These are phyloP conservation scores for Bombus polaris DNA, from an alignment of 1,140 invertebrate species.

Conservation along the genomic window DNA sequence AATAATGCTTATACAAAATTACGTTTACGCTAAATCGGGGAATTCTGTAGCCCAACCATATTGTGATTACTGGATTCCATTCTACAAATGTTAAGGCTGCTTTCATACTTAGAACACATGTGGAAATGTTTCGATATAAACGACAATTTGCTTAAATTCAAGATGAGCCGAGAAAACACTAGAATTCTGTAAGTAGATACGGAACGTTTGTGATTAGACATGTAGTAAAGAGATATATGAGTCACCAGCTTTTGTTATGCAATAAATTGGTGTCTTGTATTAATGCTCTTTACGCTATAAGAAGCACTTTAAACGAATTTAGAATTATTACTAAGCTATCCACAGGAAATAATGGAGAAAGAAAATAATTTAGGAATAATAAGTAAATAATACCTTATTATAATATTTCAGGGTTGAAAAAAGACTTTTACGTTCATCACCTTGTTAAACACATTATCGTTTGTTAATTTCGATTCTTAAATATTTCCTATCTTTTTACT, in stretches of 20 bases:
- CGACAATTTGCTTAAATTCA: background rate
- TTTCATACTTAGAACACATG: background rate
- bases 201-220: background rate
- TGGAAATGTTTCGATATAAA: background rate
- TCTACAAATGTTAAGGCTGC: background rate
- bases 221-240: background rate
- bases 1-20: background rate
- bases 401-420: background rate
- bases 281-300: background rate
- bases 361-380: background rate
- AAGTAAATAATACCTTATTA: background rate
- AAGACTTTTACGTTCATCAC: background rate
- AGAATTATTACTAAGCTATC: background rate
- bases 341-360: no score
- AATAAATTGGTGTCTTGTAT: background rate
- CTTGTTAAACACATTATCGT: no score
- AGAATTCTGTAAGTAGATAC: background rate
- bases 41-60: background rate
- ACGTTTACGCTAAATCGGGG: background rate
- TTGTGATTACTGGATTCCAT: background rate
- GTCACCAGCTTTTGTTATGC: background rate
- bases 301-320: background rate
- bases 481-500: no score
- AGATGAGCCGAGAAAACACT: background rate
- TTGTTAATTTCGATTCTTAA: no score